A percentile compares a stretch with the other conserved stretches of the same genome.
Conservation (phyloP, 2,888 invertebrate species). For the Lordiphosa fenestrarum region DNA sequence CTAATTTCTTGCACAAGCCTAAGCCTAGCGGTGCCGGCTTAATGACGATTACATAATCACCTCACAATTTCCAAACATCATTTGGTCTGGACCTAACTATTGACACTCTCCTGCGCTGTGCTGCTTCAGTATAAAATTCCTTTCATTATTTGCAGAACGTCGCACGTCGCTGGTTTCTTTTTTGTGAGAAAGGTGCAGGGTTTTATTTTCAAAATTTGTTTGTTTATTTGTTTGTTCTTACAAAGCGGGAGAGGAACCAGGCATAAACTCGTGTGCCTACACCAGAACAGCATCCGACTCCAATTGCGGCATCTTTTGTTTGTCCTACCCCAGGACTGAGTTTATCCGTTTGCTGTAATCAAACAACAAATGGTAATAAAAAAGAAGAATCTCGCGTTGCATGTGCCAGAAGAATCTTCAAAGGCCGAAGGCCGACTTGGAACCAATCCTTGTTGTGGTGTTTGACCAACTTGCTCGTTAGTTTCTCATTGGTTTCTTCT, state of each 20-base stretch:
- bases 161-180: conserved; percentile 57
- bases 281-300: conserved; percentile 23
- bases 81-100: conserved; percentile 15
- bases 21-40: conserved; percentile 53
- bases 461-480: conserved; percentile 55
- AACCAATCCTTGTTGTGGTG: conserved; percentile 20
- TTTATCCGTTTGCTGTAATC: conserved; percentile 70
- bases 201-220: conserved; percentile 13
- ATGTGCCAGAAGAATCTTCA: conserved; percentile 55
- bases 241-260: conserved; percentile 33
- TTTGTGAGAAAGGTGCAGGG: conserved; percentile 55
- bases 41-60: conserved; percentile 55
- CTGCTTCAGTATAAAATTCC: conserved; percentile 29
- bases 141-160: conserved; percentile 52
- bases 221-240: conserved; percentile 53
- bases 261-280: conserved; percentile 11
- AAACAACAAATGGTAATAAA: conserved; percentile 69
- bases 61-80: conserved; percentile 16
- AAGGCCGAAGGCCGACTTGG: conserved; percentile 54
- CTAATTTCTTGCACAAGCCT: conserved; percentile 67
- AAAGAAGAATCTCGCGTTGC: conserved; percentile 38
- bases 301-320: conserved; percentile 48
- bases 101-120: conserved; percentile 14
- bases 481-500: conserved; percentile 32
- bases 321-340: conserved; percentile 37